phyloP scores from a whole-genome alignment of 2,797 vertebrate species.

The Apogon talboti region DNA sequence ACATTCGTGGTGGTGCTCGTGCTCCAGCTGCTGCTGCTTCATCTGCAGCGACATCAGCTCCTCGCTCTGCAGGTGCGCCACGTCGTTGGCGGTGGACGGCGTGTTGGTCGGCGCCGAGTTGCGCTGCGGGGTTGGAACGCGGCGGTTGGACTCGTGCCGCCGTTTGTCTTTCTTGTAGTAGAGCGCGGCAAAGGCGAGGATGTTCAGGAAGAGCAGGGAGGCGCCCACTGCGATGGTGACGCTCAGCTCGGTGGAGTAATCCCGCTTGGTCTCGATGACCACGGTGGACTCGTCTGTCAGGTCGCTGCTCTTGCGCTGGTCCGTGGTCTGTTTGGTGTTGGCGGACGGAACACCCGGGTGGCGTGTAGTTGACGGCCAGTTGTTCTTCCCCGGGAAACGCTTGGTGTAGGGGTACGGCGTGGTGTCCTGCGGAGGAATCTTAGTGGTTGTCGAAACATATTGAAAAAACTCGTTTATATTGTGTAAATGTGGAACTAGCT shows the following conservation, averaged over 20 bases:
- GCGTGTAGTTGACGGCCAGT: slow-evolving; percentile 93
- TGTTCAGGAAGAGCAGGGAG: slow-evolving; percentile 93
- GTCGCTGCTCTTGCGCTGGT: slow-evolving; percentile 86
- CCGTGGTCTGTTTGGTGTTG: slow-evolving; percentile 91
- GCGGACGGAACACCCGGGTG: slow-evolving; percentile 91
- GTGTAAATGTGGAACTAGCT: slow-evolving; percentile 94
- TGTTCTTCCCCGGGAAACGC: slow-evolving; percentile 90
- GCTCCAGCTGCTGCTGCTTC: slow-evolving; percentile 91
- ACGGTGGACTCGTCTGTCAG: slow-evolving; percentile 87
- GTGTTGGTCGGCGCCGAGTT: slow-evolving; percentile 60
- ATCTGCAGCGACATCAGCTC: slow-evolving; percentile 95
- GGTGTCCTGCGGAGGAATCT: slow-evolving; percentile 94
- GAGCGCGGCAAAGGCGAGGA: slow-evolving; percentile 93
- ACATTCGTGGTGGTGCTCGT: slow-evolving; percentile 89
- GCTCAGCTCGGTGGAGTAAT: slow-evolving; percentile 94
- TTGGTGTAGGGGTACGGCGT: slow-evolving; percentile 94
- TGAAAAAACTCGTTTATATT: slow-evolving; percentile 97
- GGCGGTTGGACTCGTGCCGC: slow-evolving; percentile 91
- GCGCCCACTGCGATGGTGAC: slow-evolving; percentile 96
- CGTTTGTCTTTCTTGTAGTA: slow-evolving; percentile 98
- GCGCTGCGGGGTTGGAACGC: slow-evolving; percentile 88
- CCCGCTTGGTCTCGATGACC: slow-evolving; percentile 93
- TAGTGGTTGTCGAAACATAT: slow-evolving; percentile 95
- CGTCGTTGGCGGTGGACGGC: slow-evolving; percentile 84
- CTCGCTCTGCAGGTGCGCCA: slow-evolving; percentile 91